Conservation (phyloP, 2,888 invertebrate genomes). For the Lissocephala sabroskyi region DNA sequence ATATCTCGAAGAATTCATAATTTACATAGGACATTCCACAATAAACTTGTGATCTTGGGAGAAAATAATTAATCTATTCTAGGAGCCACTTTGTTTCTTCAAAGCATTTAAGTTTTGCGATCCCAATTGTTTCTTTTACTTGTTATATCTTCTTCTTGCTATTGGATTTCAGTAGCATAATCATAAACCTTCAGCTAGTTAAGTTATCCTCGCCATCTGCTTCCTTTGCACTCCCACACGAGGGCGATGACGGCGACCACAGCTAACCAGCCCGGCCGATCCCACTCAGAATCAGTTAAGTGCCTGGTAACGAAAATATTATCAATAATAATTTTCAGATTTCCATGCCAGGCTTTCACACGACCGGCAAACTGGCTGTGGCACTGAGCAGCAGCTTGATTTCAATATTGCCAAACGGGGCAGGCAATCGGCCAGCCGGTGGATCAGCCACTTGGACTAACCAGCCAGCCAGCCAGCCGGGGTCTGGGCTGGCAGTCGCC, state of each 20-base stretch:
- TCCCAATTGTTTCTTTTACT: no score
- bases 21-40: no score
- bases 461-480: slow-evolving; percentile 22
- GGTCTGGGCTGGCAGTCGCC: no score
- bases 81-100: no score
- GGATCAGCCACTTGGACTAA: slow-evolving; percentile 31
- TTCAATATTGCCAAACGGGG: slow-evolving; percentile 35
- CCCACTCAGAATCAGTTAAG: slow-evolving; percentile 34
- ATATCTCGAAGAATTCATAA: not conserved
- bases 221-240: no score
- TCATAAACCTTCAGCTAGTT: no score
- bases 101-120: no score
- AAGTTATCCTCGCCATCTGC: no score
- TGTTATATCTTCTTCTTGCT: no score
- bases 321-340: slow-evolving; percentile 57
- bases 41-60: no score
- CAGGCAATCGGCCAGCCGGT: not conserved
- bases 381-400: slow-evolving; percentile 17
- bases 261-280: not conserved
- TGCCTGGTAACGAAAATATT: slow-evolving; percentile 43
- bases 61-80: no score
- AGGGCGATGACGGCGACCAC: not conserved
- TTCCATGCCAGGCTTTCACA: slow-evolving; percentile 36
- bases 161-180: no score
- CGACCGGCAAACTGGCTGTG: slow-evolving; percentile 9